Base-by-base conservation (phyloP, 2,113 vertebrate genomes). In the Podiceps cristatus region DNA sequence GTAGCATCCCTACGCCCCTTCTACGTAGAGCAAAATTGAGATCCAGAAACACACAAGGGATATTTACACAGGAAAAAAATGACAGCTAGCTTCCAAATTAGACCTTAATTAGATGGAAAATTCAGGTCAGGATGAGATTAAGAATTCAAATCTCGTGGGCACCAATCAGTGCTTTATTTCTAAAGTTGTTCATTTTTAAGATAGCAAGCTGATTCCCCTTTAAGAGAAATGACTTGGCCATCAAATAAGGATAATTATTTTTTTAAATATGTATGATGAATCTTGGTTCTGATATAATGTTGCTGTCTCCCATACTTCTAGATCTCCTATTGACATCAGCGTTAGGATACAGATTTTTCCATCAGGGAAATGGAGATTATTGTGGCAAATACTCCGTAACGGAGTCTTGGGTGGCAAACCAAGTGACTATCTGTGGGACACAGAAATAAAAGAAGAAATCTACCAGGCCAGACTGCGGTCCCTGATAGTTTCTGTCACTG, bases 51-150 rank as follows among this genome's bases (percentile, higher is more conserved):
- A 87, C 71, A 93, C 62, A 79, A 76, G 80, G 79, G 90, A 88
- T 92, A 92, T 91, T 87, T 96, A 81, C 56, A 78, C 16, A 60
- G 50, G 56, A 17, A 86, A 87, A 87, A 76, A 78, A 82, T 23
- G 74, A 53, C 56, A 94, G 53, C 5, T 4, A 79, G 77, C n/a
- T 95, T 69, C 86, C 77, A 97, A 96, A 91, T 95, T 94, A 97
- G 89, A 93, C 71, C 87, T 2, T 94, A 96, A 97, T 96, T 95
- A 96, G 86, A 90, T 88, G 74, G 89, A 87, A 96, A 95, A 97
- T 96, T 96, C 89, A 96, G 95, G 94, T 94, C 96, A 97, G 80
- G 74, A 91, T 95, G 86, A 93, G 94, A 95, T 96, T 96, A 88
- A 95, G 84, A 89, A 94, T 66, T 93, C 62, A 93, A 35, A 94